Evolutionary conservation across 2,797 vertebrate genomes (phyloP), one percentile per base, ranked within the genome.

Genomic region (Dryobates pubescens): DNA sequence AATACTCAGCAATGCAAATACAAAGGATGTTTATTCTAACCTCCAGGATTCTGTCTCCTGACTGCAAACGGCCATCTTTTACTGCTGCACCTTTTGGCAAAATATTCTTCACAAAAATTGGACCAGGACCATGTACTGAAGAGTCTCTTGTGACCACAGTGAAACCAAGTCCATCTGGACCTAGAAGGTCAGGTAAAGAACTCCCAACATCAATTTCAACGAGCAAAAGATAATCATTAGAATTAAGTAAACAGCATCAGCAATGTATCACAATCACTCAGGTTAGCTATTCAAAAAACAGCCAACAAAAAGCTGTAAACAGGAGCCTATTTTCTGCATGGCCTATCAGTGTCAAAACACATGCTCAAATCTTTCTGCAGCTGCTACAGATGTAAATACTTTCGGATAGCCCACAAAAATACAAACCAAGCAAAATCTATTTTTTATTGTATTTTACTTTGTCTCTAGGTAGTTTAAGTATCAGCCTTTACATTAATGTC

Each of bases 121-220:
- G 99, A 62, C 99, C 98, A 3, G 98, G 98, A n/a, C 98, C 98
- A 2, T 99, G 99, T 16, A 99, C 97, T 38, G 99, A 98, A 68
- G 99, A 99, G 86, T 99, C 99, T 97, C 99, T 99, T 83, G 99
- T 99, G 82, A 99, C 99, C 18, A 99, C 99, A 3, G 99, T 99
- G 93, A 99, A 99, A 61, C 99, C 99, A 90, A 99, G 98, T 69
- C 99, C 99, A 95, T 99, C 99, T 13, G 98, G 96, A 93, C 99
- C 99, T 99, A 97, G 49, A 62, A 82, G 3, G 27, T 45, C 29
- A 96, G 86, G 86, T 15, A 64, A 63, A 93, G 63, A 85, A 86
- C 16, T 56, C 53, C 27, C 62, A 71, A 15, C 4, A 29, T 72
- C 36, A 89, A 74, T 57, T 67, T 84, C 72, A 84, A 74, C 13